Evolutionary conservation across 1,140 invertebrate species (phyloP), one percentile per base, ranked within the genome.

Genomic region (Chionoecetes opilio): DNA sequence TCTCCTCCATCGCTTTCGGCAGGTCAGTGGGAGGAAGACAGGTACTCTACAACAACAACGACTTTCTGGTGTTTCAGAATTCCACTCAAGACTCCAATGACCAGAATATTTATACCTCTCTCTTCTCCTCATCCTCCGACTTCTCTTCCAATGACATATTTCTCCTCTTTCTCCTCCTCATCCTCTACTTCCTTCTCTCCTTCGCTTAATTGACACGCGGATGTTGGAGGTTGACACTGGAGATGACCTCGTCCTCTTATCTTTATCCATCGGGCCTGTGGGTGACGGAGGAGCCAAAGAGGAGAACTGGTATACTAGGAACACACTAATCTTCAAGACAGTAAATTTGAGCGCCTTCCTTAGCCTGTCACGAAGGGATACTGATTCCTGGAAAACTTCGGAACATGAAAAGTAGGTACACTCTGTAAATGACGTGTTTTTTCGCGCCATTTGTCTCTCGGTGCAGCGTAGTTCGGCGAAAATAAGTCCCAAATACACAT

Each of bases 161-260:
- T 17, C 11, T 53, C 46, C 46, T 9, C 46, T 9, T 53, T 21
- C 1, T n/a, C 3, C n/a, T 26, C 21, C 63, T 75, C 63, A 26
- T 75, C 63, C 63, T 21, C 63, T n/a, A 5, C 63, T n/a, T 75
- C 63, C 63, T 75, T n/a, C n/a, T 26, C 63, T 75, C 63, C 63
- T 75, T 26, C 63, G 0, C 63, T 26, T 75, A 75, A 75, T 75
- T 75, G 63, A 75, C 63, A 75, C 63, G n/a, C 63, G 63, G 63
- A 75, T 75, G 63, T 75, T 75, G 63, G n/a, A n/a, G 63, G 63
- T 75, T 75, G 63, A 75, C 63, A 75, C 63, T 75, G 21, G 21
- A 75, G 63, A 75, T 75, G 63, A 75, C 63, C 63, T 75, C 63
- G 26, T 75, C 63, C 63, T 75, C 63, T 75, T 75, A 75, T 75